Base-by-base conservation (phyloP, 23 tunicate genomes). In the Pegea sp. region DNA sequence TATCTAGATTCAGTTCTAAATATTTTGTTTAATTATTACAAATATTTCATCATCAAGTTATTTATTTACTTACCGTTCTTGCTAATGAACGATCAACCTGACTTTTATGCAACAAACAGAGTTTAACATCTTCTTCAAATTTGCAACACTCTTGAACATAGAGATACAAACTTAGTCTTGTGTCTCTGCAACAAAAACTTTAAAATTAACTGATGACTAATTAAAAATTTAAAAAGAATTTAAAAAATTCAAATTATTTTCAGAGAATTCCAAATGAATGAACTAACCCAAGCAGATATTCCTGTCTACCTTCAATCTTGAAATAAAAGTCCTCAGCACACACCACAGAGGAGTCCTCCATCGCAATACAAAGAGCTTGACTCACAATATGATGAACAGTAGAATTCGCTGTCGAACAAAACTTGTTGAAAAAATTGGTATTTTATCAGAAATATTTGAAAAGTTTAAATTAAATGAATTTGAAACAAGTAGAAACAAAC, bases 301-400 rank as follows among this genome's bases (percentile, higher is more conserved):
- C 95, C 48, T 84, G 95, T 58, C 72, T 56, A 31, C 81, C 95
- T 3, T 50, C 58, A 23, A 84, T 61, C 51, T 63, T 73, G 31
- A 84, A 74, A 18, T 25, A 19, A 44, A 55, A 84, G 54, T 84
- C 81, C 0, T 70, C 54, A 4, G 72, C 48, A 0, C 63, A 54
- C 2, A 84, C 68, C 21, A 28, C 53, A 13, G 86, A 67, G n/a
- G 74, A 73, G 34, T 84, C 95, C 58, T 84, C 95, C 34, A 64
- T 62, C 2, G 95, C 71, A 31, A 84, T 84, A 58, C 95, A 84
- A 34, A 84, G 49, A 1, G 95, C 95, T 44, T 84, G 95, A 42
- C 95, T 84, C 26, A 84, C 80, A 27, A 84, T 77, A 61, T 73
- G 95, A 33, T 84, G 77, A 52, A 84, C 75, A 4, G 84, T 55